These are phyloP conservation scores for Trypoxylon attenuatum DNA, from an alignment of 2,888 invertebrate species.

Conservation along the genomic window DNA sequence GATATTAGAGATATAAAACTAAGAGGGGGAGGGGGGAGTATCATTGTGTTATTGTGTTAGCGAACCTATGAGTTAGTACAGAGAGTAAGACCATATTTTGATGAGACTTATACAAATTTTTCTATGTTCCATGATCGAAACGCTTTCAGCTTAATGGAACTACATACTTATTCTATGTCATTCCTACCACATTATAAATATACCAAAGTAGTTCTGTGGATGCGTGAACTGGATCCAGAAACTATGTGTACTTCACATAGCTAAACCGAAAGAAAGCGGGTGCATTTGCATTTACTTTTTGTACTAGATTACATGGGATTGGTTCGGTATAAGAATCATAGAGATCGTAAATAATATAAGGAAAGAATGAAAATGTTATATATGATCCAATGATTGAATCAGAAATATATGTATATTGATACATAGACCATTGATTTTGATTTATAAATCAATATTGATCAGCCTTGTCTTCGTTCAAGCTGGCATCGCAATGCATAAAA, in stretches of 20 bases:
- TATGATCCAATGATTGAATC: slow-evolving; percentile 8
- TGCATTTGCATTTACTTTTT: slow-evolving; percentile 29
- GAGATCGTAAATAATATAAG: too few species aligned
- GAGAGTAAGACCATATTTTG: slow-evolving; percentile 1
- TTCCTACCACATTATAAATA: slow-evolving; percentile 12
- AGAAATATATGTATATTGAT: background rate
- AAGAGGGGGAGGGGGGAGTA: slow-evolving; percentile 20
- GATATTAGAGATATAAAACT: slow-evolving; percentile 25
- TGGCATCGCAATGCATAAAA: too few species aligned
- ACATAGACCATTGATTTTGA: slow-evolving; percentile 21
- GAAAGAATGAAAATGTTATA: too few species aligned
- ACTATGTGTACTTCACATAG: background rate
- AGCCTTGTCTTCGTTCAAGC: too few species aligned
- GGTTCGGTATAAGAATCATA: background rate
- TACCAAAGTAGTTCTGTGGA: slow-evolving; percentile 5
- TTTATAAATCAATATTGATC: too few species aligned
- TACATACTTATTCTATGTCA: slow-evolving; percentile 15
- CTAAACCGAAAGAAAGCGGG: background rate
- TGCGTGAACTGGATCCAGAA: background rate
- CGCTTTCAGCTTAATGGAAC: slow-evolving; percentile 11
- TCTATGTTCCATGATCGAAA: background rate
- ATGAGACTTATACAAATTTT: slow-evolving; percentile 12
- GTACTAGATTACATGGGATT: background rate
- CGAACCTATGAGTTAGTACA: background rate
- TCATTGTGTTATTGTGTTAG: slow-evolving; percentile 21